A percentile compares a stretch with the other conserved stretches of the same genome.
Evolutionary conservation across 2,888 invertebrate genomes (phyloP).

Genomic region (Psylliodes chrysocephalus): DNA sequence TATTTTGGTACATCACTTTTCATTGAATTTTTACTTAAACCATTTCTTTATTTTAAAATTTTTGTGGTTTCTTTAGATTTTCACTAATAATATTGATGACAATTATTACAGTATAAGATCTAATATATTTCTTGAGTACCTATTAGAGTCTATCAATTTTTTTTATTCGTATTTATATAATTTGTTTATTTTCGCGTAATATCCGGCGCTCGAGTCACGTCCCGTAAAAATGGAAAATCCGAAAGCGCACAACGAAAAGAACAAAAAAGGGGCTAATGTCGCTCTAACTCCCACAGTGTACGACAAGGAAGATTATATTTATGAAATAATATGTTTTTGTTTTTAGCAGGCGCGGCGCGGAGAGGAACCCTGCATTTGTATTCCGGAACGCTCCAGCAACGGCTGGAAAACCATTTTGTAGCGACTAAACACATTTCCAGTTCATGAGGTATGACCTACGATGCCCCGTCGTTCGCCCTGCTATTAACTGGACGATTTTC

Average conservation of each 20-base stretch:
- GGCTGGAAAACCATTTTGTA: slow-evolving; percentile 39
- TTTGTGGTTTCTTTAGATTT: too few relatives aligned
- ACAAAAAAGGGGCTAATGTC: slow-evolving; percentile 34
- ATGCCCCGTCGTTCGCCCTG: background rate
- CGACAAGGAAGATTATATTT: slow-evolving; percentile 46
- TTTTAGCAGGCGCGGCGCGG: slow-evolving; percentile 36
- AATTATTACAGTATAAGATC: too few relatives aligned
- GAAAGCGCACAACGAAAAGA: slow-evolving; percentile 32
- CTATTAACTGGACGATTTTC: slow-evolving; percentile 11
- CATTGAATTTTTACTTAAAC: too few relatives aligned
- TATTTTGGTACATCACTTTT: too few relatives aligned
- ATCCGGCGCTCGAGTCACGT: slow-evolving; percentile 7
- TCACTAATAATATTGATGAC: too few relatives aligned
- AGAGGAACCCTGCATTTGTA: slow-evolving; percentile 43
- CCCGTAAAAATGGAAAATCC: slow-evolving; percentile 35
- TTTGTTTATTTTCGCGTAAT: too few relatives aligned
- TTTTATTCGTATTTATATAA: too few relatives aligned
- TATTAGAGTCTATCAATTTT: too few relatives aligned
- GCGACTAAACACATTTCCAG: slow-evolving; percentile 47
- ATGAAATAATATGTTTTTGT: slow-evolving; percentile 50
- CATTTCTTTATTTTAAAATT: too few relatives aligned
- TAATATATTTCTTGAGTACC: too few relatives aligned
- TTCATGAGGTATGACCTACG: slow-evolving; percentile 28
- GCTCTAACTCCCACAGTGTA: slow-evolving; percentile 37
- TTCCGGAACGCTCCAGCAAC: slow-evolving; percentile 41